phyloP scores from a whole-genome alignment of 2,797 vertebrate genomes.

The Antennarius maculatus region DNA sequence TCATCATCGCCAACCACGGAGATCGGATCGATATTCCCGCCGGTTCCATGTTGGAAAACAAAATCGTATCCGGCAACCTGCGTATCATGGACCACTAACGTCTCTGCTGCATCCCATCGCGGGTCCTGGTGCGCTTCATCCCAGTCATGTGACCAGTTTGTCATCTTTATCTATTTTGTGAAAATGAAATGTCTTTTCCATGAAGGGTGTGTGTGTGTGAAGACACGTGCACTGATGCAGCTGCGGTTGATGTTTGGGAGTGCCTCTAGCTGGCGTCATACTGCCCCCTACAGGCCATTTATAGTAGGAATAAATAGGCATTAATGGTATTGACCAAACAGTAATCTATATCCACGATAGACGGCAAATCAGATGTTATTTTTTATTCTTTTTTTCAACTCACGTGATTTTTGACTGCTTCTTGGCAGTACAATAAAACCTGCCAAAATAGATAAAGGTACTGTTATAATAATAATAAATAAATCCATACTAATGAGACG shows the following conservation, averaged over 20 bases:
- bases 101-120: conserved; percentile 32
- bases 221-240: conserved; percentile 36
- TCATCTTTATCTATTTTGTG: conserved; percentile 38
- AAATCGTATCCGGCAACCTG: conserved; percentile 97
- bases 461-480: not conserved
- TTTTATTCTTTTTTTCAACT: conserved; percentile 8
- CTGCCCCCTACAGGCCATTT: conserved; percentile 51
- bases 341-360: not conserved
- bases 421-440: conserved; percentile 6
- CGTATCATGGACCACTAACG: conserved; percentile 96
- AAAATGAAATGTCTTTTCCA: conserved; percentile 19
- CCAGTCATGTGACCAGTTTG: conserved; percentile 54
- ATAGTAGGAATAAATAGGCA: not conserved
- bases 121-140: conserved; percentile 42
- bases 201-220: conserved; percentile 26
- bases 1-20: conserved; percentile 98
- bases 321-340: conserved; percentile 3
- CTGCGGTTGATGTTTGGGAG: not conserved
- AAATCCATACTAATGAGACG: not conserved
- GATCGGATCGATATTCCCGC: conserved; percentile 96
- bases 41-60: conserved; percentile 95
- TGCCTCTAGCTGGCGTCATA: not conserved
- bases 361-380: conserved; percentile 1
- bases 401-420: conserved; percentile 1
- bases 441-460: not conserved